Evolutionary conservation across 2,888 invertebrate genomes (phyloP).

Genomic region (Sinodicranocentrus sp.): DNA sequence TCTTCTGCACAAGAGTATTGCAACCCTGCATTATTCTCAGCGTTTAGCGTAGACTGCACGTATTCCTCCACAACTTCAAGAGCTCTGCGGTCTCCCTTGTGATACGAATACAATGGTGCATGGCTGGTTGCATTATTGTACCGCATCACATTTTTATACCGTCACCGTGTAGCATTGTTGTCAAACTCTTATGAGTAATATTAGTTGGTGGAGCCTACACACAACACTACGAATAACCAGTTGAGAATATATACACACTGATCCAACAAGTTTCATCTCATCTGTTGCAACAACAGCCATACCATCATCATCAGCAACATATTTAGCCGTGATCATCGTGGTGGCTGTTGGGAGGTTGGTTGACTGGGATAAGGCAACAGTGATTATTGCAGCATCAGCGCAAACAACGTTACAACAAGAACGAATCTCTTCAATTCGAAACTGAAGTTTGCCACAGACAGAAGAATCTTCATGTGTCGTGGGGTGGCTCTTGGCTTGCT

Average conservation of each 20-base stretch:
- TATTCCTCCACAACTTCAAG: no score
- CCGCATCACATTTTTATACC: constrained; percentile 8
- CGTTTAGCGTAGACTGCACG: background rate
- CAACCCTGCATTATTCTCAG: constrained; percentile 13
- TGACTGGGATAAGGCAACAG: constrained; percentile 52
- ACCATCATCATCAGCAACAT: constrained; percentile 29
- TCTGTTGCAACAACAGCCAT: constrained; percentile 48
- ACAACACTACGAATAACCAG: constrained; percentile 18
- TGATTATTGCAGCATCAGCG: constrained; percentile 64
- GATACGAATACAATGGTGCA: constrained; percentile 18
- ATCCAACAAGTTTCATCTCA: constrained; percentile 65
- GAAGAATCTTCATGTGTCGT: constrained; percentile 9
- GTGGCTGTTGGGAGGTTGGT: constrained; percentile 48
- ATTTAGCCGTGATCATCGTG: constrained; percentile 52
- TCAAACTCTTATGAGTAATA: constrained; percentile 39
- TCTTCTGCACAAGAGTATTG: background rate
- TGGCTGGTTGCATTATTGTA: constrained; percentile 34
- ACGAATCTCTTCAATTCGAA: constrained; percentile 63
- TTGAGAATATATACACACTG: constrained; percentile 30
- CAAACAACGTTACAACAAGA: constrained; percentile 43
- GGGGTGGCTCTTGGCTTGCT: background rate
- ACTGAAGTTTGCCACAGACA: constrained; percentile 57
- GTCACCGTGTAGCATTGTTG: constrained; percentile 50
- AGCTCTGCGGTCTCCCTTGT: constrained; percentile 5
- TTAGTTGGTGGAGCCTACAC: background rate